Evolutionary conservation across 2,797 vertebrate species (phyloP).

Genomic region (Clarias platycephalus): DNA sequence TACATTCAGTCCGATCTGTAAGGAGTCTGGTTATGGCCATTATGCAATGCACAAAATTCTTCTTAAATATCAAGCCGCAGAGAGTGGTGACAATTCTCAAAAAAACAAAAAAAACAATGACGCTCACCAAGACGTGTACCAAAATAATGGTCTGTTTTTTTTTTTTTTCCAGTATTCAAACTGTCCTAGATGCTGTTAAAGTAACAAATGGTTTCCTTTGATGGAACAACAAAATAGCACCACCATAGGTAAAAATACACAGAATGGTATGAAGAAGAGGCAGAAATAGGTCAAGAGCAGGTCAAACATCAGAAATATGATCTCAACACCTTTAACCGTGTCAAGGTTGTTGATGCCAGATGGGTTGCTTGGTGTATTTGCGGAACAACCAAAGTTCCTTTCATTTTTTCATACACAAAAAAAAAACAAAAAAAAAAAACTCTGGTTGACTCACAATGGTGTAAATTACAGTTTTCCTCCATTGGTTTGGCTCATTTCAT

Average conservation of each 20-base stretch:
- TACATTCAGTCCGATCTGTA: constrained; percentile 24
- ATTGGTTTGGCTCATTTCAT: too few relatives aligned
- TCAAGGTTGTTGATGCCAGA: not conserved
- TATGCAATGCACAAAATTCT: not conserved
- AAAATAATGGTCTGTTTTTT: not conserved
- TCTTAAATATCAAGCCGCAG: not conserved
- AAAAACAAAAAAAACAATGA: not conserved
- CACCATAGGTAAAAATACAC: not conserved
- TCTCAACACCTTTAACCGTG: not conserved
- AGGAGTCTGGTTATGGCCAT: not conserved
- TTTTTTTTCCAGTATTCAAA: not conserved
- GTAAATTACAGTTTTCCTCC: too few relatives aligned
- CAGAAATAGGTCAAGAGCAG: not conserved
- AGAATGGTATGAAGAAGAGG: not conserved
- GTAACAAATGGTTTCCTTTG: not conserved
- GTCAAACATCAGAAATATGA: not conserved
- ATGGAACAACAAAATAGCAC: not conserved
- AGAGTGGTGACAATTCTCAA: not conserved
- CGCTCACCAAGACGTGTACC: not conserved
- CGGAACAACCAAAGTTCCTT: not conserved
- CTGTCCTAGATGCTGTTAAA: not conserved
- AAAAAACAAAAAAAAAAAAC: not conserved
- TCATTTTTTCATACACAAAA: not conserved
- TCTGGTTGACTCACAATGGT: not conserved
- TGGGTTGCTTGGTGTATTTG: not conserved